Base-by-base conservation (phyloP, 2,113 vertebrate species). In the Corythaixoides concolor region DNA sequence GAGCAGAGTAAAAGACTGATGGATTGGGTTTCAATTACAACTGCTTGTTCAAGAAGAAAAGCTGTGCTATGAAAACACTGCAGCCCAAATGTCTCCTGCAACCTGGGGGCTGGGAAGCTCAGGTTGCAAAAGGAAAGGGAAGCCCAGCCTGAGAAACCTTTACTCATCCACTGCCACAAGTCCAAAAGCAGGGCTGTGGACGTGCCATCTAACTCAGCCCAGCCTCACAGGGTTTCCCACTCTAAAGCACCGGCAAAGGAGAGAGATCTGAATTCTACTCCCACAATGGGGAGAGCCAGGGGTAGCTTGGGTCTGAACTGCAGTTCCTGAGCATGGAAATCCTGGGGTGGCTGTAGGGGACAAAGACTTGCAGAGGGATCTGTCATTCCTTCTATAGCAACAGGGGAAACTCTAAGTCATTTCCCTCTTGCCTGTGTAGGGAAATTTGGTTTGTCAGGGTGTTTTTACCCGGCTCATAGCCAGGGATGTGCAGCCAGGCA, bases 11-110 rank as follows among this genome's bases (percentile, higher is more conserved):
- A 75, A 86, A 84, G 17, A 30, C 76, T 72, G 39, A 56, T 73
- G 56, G 58, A 32, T 49, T 90, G 15, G 30, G 35, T 86, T 90
- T 95, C 79, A 53, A 6, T 84, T 86, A 52, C 56, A 82, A 33
- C 60, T 73, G 49, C 37, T 86, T 87, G 69, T 43, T 92, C 49
- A 78, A 84, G 73, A 77, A 72, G 64, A 69, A 81, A 86, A 95
- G 18, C 80, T 47, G 30, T 60, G 22, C 67, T 67, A 9, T 60
- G 28, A 80, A 83, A 96, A 30, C 26, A 28, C n/a, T 22, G 45
- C 58, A 45, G 18, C 33, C 41, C 27, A 52, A 62, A 78, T 16
- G 32, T 16, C 33, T 88, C 43, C 60, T 77, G 23, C 58, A 75
- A 1, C 35, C 22, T 53, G 13, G 26, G 15, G 19, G 9, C 53